A percentile compares a stretch with the other conserved stretches of the same genome.
Evolutionary conservation across 2,888 invertebrate species (phyloP).

Genomic region (Gisinianus flammeolus): DNA sequence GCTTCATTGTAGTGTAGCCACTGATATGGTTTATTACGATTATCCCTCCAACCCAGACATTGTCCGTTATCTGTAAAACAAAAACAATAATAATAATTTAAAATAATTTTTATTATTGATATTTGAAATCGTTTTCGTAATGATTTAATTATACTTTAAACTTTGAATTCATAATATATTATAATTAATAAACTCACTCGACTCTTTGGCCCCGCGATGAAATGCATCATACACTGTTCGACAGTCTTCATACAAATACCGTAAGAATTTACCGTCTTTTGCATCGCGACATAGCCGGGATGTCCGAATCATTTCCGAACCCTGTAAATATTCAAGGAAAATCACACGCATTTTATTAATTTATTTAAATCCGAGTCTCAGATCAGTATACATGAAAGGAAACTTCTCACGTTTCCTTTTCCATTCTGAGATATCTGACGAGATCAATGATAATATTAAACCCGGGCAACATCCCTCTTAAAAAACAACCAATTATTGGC

Average conservation of each 20-base stretch:
- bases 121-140: not conserved
- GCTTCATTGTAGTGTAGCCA: slow-evolving; percentile 95
- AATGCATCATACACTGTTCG: slow-evolving; percentile 89
- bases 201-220: slow-evolving; percentile 88
- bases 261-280: slow-evolving; percentile 83
- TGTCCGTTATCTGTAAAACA: slow-evolving; percentile 77
- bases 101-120: not conserved
- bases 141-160: not conserved
- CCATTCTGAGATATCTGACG: no score
- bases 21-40: slow-evolving; percentile 80
- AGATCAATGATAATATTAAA: no score
- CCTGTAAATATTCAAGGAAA: slow-evolving; percentile 66
- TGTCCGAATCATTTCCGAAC: slow-evolving; percentile 84
- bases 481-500: no score
- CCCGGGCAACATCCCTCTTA: no score
- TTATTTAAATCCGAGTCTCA: no score
- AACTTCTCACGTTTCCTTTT: no score
- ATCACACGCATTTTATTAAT: not conserved
- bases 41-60: slow-evolving; percentile 90
- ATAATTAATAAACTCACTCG: slow-evolving; percentile 71
- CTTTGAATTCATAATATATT: not conserved
- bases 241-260: slow-evolving; percentile 84
- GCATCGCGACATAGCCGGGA: slow-evolving; percentile 84
- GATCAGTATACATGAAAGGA: no score
- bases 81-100: not conserved